A percentile compares a stretch with the other conserved stretches of the same genome.
These are phyloP conservation scores for Carlito syrichta DNA, from an alignment of 2,113 vertebrate species.

Conservation along the genomic window DNA sequence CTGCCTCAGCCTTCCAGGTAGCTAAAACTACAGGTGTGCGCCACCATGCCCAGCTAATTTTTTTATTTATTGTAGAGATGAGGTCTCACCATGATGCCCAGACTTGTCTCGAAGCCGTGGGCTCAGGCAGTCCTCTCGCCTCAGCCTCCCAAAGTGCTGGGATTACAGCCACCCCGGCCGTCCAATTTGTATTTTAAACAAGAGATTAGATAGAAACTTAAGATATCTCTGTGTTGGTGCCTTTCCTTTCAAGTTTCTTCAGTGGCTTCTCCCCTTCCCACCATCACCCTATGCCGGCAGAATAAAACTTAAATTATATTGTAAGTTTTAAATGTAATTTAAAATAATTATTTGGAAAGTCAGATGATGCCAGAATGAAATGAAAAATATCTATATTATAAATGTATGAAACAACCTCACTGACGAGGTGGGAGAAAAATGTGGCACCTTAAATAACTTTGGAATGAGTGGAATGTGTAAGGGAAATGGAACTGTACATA, in stretches of 20 bases:
- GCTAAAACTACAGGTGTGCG: too few relatives aligned
- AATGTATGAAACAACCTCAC: neutral
- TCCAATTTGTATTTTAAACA: constrained; percentile 12
- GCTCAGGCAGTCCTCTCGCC: too few relatives aligned
- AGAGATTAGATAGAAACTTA: neutral
- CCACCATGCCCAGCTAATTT: too few relatives aligned
- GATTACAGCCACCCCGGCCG: too few relatives aligned
- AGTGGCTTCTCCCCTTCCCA: neutral
- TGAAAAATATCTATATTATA: constrained; percentile 8
- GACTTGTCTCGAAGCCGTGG: too few relatives aligned
- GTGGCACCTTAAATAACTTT: neutral
- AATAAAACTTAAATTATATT: constrained; percentile 16
- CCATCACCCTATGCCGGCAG: neutral
- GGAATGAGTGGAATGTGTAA: neutral
- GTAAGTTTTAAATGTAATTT: too few relatives aligned
- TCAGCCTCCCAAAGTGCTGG: too few relatives aligned
- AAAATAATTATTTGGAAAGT: neutral
- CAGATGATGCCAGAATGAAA: neutral
- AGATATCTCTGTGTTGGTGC: neutral
- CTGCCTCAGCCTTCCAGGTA: too few relatives aligned
- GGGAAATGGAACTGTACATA: neutral
- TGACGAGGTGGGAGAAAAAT: neutral
- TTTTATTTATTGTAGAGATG: too few relatives aligned
- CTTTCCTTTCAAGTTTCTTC: neutral
- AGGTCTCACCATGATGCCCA: too few relatives aligned